Evolutionary conservation across 2,888 invertebrate genomes (phyloP).

Genomic region (Machimus rusticus): DNA sequence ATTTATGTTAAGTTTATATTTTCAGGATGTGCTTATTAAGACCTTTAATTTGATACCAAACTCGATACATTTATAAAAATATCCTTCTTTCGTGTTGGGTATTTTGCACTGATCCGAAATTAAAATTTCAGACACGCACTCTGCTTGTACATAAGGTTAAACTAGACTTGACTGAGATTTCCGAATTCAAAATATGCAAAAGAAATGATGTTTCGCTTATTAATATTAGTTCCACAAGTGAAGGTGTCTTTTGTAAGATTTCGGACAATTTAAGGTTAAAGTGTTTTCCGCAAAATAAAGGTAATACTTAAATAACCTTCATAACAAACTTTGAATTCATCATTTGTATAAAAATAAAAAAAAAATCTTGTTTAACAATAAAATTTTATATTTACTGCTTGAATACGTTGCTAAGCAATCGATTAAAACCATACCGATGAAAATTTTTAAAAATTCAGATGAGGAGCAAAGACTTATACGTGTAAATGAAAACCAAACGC

Average conservation of each 20-base stretch:
- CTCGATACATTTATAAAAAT: too few species aligned
- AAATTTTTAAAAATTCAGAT: constrained; percentile 49
- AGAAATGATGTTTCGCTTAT: too few species aligned
- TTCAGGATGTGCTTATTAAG: too few species aligned
- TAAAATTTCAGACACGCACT: too few species aligned
- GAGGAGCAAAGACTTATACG: constrained; percentile 54
- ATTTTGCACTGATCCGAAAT: too few species aligned
- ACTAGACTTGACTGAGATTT: too few species aligned
- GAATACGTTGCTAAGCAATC: background rate
- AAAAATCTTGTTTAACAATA: background rate
- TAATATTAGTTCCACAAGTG: background rate
- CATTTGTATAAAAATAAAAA: background rate
- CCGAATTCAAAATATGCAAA: too few species aligned
- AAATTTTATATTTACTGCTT: background rate
- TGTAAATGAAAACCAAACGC: constrained; percentile 50
- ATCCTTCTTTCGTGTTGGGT: too few species aligned
- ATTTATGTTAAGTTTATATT: too few species aligned
- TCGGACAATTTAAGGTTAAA: background rate
- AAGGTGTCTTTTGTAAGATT: background rate
- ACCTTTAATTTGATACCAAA: too few species aligned
- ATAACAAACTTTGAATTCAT: background rate
- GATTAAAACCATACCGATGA: background rate
- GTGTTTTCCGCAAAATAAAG: constrained; percentile 11
- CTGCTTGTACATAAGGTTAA: too few species aligned
- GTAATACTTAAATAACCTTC: background rate